These are phyloP conservation scores for Acronicta alni DNA, from an alignment of 2,888 invertebrate genomes.

Conservation along the genomic window DNA sequence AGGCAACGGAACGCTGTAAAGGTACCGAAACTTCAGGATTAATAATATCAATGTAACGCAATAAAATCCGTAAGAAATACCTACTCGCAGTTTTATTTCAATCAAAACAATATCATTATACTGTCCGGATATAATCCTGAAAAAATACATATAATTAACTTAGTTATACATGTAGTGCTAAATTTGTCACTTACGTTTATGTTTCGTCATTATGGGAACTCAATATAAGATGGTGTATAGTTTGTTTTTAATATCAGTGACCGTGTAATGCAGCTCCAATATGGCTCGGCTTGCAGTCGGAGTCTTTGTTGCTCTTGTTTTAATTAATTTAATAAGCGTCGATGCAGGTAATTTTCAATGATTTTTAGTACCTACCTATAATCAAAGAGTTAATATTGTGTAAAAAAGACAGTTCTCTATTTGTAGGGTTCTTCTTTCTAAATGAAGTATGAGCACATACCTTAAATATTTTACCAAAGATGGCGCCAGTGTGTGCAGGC, in stretches of 20 bases:
- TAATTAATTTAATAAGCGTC: constrained; percentile 19
- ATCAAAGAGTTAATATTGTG: neutral
- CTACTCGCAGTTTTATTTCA: too few species aligned
- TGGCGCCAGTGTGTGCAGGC: too few species aligned
- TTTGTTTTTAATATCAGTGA: constrained; percentile 21
- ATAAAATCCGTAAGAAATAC: too few species aligned
- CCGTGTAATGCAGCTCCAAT: constrained; percentile 15
- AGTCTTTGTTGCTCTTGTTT: constrained; percentile 19
- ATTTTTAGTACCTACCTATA: neutral
- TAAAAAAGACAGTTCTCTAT: too few species aligned
- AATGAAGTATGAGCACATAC: too few species aligned
- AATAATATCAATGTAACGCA: too few species aligned
- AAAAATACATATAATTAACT: constrained; percentile 24
- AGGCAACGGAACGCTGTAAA: too few species aligned
- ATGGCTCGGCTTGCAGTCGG: constrained; percentile 35
- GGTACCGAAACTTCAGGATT: too few species aligned
- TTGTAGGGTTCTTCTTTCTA: too few species aligned
- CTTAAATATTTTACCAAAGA: too few species aligned
- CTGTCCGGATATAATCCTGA: constrained; percentile 13
- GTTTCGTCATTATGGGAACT: neutral
- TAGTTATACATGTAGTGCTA: constrained; percentile 16
- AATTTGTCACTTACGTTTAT: constrained; percentile 35
- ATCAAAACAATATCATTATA: neutral
- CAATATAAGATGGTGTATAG: constrained; percentile 33
- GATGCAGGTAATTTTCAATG: constrained; percentile 35